Percentiles rank a stretch among this genome's conserved stretches.
Evolutionary conservation across 2,888 invertebrate species (phyloP).

Genomic region (Galeruca laticollis): DNA sequence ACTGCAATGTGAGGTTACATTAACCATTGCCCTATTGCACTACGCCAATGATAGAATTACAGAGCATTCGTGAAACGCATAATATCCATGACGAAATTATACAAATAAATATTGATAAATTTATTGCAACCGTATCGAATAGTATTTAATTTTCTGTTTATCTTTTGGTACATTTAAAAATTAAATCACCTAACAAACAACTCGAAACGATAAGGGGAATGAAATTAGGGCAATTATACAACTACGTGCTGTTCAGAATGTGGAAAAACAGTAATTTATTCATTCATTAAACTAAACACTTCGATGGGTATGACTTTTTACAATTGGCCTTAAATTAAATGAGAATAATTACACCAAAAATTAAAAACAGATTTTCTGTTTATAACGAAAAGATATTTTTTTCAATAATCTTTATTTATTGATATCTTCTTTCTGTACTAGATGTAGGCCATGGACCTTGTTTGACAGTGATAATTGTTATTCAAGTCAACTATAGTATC

Average conservation of each 20-base stretch:
- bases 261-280: constrained; percentile 22
- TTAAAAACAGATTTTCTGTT: background rate
- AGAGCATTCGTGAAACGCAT: background rate
- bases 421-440: too few species aligned
- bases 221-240: constrained; percentile 36
- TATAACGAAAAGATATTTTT: background rate
- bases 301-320: constrained; percentile 1
- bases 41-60: constrained; percentile 10
- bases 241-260: constrained; percentile 6
- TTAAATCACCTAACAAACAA: constrained; percentile 37
- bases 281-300: constrained; percentile 25
- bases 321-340: constrained; percentile 1
- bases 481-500: too few species aligned
- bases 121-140: constrained; percentile 36
- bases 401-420: too few species aligned
- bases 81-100: constrained; percentile 34
- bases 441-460: too few species aligned
- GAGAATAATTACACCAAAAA: constrained; percentile 14
- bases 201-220: constrained; percentile 32
- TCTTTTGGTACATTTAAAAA: constrained; percentile 35
- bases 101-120: constrained; percentile 52
- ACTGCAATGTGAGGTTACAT: too few species aligned
- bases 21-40: background rate
- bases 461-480: too few species aligned
- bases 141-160: constrained; percentile 18